Percentiles rank a stretch among this genome's conserved stretches.
Conservation (phyloP, 2,113 vertebrate genomes). For the Amblyopsis rosae region DNA sequence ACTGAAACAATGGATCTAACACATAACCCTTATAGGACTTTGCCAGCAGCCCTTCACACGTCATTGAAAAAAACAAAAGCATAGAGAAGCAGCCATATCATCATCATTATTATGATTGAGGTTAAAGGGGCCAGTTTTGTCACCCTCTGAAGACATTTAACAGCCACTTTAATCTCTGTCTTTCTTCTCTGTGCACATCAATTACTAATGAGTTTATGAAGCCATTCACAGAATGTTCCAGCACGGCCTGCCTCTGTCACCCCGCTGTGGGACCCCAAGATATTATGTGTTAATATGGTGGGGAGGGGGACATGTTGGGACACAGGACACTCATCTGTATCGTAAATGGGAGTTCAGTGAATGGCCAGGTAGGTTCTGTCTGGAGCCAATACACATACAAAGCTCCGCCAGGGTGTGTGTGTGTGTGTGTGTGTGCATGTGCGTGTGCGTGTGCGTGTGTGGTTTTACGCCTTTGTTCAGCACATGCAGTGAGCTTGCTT, state of each 20-base stretch:
- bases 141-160: slow-evolving; percentile 65
- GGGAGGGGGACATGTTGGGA: slow-evolving; percentile 32
- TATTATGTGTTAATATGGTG: slow-evolving; percentile 36
- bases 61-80: too few relatives aligned
- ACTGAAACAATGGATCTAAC: background rate
- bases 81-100: slow-evolving; percentile 1
- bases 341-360: slow-evolving; percentile 48
- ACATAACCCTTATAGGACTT: background rate
- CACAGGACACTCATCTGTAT: slow-evolving; percentile 55
- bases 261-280: slow-evolving; percentile 25
- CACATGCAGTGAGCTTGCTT: background rate
- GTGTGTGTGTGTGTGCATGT: background rate
- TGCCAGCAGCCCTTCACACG: too few relatives aligned
- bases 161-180: slow-evolving; percentile 49
- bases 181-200: slow-evolving; percentile 54
- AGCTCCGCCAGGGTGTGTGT: too few relatives aligned
- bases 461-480: background rate
- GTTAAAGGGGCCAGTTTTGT: slow-evolving; percentile 61
- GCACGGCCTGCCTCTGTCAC: slow-evolving; percentile 31
- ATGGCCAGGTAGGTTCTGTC: slow-evolving; percentile 60
- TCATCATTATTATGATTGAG: slow-evolving; percentile 59
- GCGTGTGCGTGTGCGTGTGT: background rate
- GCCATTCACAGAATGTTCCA: slow-evolving; percentile 39
- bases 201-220: slow-evolving; percentile 68
- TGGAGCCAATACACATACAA: slow-evolving; percentile 68